Evolutionary conservation across 2,888 invertebrate species (phyloP), one percentile per base, ranked within the genome.

Genomic region (Euphydryas editha): DNA sequence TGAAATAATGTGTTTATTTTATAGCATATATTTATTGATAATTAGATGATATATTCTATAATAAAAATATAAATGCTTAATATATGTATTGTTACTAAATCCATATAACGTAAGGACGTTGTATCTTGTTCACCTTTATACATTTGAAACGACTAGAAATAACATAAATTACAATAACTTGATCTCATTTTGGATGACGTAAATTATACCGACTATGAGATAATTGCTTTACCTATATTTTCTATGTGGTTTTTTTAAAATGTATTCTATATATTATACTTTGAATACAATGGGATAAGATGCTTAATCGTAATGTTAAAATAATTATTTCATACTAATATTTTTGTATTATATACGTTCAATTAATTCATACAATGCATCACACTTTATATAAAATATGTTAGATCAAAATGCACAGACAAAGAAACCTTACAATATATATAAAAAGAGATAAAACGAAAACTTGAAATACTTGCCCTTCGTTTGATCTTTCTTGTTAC

Each of bases 381-480:
- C 36, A 4, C 36, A 36, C 4, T 36, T 36, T 36, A n/a, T n/a
- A 39, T 39, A 7, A 10, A 11, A 11, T 10, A 39, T 10, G 11
- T 36, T 10, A 7, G 10, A 10, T 36, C 36, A 36, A 36, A 36
- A 39, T 39, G 39, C 10, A 6, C 6, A 39, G 20, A 47, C 20
- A 47, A 47, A 20, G 20, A 17, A 17, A 46, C 18, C 17, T 2
- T 20, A 20, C 20, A 20, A 47, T 47, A 4, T 13, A 13, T 21
- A 47, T 47, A n/a, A n/a, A 20, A 47, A 20, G 47, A 47, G 13
- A 47, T 47, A 47, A 47, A 47, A 47, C 47, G 47, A 47, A 47
- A 20, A 47, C 47, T 47, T 47, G 20, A 51, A 30, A n/a, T 30
- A 24, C 24, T 51, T 24, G 66, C 59, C 66, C 59, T 67, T 58